phyloP scores from a whole-genome alignment of 2,797 vertebrate species.

The Tadarida brasiliensis region DNA sequence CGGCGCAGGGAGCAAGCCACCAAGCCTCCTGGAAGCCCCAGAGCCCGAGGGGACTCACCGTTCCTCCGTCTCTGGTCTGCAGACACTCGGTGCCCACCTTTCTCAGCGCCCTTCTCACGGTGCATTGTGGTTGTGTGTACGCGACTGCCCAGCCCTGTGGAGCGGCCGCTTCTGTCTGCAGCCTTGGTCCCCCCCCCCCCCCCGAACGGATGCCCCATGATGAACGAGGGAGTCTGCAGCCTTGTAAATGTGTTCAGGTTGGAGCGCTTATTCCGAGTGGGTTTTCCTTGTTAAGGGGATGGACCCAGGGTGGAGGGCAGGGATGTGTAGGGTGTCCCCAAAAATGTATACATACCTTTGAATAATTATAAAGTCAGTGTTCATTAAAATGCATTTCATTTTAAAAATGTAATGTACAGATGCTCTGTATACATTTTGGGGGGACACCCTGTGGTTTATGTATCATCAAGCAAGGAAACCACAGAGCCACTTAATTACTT shows the following conservation, averaged over 20 bases:
- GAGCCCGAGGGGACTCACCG: background rate
- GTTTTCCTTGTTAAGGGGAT: slow-evolving; percentile 2
- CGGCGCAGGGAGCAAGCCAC: background rate
- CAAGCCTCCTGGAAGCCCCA: background rate
- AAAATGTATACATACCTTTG: too few species aligned
- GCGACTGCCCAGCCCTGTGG: background rate
- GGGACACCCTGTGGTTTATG: background rate
- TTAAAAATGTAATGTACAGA: too few species aligned
- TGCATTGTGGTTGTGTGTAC: background rate
- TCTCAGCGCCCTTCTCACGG: rapidly evolving
- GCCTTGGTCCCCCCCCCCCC: background rate
- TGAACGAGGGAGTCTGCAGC: slow-evolving; percentile 58
- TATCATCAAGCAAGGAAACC: background rate
- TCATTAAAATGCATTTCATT: too few species aligned
- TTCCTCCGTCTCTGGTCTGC: background rate
- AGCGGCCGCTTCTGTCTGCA: background rate
- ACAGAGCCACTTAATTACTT: background rate
- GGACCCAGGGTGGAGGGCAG: background rate
- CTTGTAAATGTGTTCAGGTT: slow-evolving; percentile 34
- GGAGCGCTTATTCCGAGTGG: background rate
- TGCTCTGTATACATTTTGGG: too few species aligned
- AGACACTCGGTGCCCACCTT: rapidly evolving
- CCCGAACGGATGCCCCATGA: slow-evolving; percentile 67
- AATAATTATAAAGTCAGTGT: too few species aligned
- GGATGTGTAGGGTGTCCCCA: too few species aligned